Base-by-base conservation (phyloP, 2,888 invertebrate genomes). In the Acleris literana region DNA sequence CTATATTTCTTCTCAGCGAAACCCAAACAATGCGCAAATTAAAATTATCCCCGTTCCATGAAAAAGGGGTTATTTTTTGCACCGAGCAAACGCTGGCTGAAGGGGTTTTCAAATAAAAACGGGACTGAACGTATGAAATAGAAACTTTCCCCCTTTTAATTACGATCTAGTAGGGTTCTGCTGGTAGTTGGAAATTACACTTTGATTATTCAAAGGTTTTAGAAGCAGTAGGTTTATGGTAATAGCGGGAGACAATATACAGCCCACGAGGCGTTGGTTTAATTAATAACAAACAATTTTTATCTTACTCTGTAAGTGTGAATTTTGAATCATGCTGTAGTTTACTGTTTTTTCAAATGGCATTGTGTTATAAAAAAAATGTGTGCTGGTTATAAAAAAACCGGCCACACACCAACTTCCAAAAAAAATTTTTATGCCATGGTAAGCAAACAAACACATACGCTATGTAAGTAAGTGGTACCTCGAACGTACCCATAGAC, bases 81-180 rank as follows among this genome's bases (percentile, higher is more conserved):
- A n/a, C 49, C n/a, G 61, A 51, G 51, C 46, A 9, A 49, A 52
- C 64, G 60, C 60, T 33, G 33, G n/a, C 13, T 61, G 65, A 44
- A 65, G 65, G 56, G 65, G 56, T 65, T 56, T 61, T 56, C 61
- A 65, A 61, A 65, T 65, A 65, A 61, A 60, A 60, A 59, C 39
- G 44, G 18, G 43, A 44, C 53, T 64, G 49, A 65, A 63, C 51
- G 61, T 46, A 56, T 61, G 56, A 61, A 61, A 61, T 61, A 51
- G 43, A 64, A 63, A 58, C 49, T 65, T 56, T 33, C 33, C 56
- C 56, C 51, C 56, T 56, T 65, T 65, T 65, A 61, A 56, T 61
- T 61, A 55, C 46, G 17, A 11, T 22, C 16, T 20, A 13, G 13
- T 9, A 33, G 33, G 33, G 13, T 39, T 39, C 13, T 39, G 46